Base-by-base conservation (phyloP, 2,888 invertebrate species). In the Syrphus vitripennis region DNA sequence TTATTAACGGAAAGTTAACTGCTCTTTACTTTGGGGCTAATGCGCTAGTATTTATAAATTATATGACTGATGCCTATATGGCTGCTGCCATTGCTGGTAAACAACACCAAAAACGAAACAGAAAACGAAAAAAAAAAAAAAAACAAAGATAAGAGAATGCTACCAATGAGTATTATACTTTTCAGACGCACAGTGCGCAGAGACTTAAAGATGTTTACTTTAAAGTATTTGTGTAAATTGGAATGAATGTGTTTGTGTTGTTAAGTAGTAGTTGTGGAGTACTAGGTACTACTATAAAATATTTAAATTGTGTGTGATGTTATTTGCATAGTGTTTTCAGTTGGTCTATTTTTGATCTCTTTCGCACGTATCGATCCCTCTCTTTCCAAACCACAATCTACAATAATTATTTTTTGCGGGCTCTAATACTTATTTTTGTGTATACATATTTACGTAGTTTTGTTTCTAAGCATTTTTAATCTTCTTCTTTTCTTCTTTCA, bases 331-430 rank as follows among this genome's bases (percentile, higher is more conserved):
- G 26, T 72, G 31, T 75, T 76, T 81, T 81, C 59, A 19, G 34
- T 81, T 84, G 84, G 76, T 84, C 84, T 84, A 84, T 84, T 84
- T 84, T 84, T 81, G 12, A 19, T 84, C 76, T 81, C 84, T 1
- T 37, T 84, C 84, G 10, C 74, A 61, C 81, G n/a, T 9, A 4
- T 29, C 6, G 16, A 65, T 19, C 55, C 37, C 19, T 83, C 84
- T 81, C 81, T 84, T 76, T 84, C 67, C 81, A 76, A 81, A 81
- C 80, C 75, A 65, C 10, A 74, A 80, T 31, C 75, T 79, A 63
- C 24, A 79, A 71, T 31, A 42, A 57, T 72, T 42, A 29, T 57
- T 72, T n/a, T 31, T 50, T 70, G 53, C 53, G 21, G 21, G 31
- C 14, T 31, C 31, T 61, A 19, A 14, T 50, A 19, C 10, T 31